Base-by-base conservation (phyloP, 2,113 vertebrate genomes). In the Salminus brasiliensis region DNA sequence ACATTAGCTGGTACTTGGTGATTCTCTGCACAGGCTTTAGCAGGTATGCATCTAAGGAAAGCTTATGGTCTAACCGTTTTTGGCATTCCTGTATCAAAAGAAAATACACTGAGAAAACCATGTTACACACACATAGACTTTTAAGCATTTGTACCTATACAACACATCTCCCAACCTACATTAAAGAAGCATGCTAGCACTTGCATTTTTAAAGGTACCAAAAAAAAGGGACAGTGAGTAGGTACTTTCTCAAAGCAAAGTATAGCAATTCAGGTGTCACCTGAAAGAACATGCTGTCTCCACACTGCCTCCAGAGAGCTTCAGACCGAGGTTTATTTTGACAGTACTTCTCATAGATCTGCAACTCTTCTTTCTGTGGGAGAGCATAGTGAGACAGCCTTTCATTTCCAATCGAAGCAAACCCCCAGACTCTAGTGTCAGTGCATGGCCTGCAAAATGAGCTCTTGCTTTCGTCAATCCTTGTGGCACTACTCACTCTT, bases 291-390 rank as follows among this genome's bases (percentile, higher is more conserved):
- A 93, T 91, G 60, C 95, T 95, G 89, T 98, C 96, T 85, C 94
- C 96, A 90, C 95, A 98, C 63, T 97, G 96, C 62, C 96, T 94
- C 97, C 97, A 98, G 60, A 98, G 91, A 52, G 95, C 94, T 87
- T 94, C 95, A n/a, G 97, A 97, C 49, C 94, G 93, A 1, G 96
- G 97, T 73, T 98, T 97, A 83, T 98, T 98, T 89, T 97, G 94
- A 88, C 97, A 97, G 85, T 98, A 98, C 83, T 96, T 97, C 88
- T 97, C 95, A 88, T 98, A 98, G 85, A 98, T 94, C 88, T 98
- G 96, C 70, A 98, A 93, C 79, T 98, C 96, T 88, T 98, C 96
- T 90, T 97, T 98, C 97, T 98, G 89, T 21, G 60, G 79, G 23
- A 78, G 18, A 78, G 43, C 49, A 74, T 2, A 80, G 16, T 10